Evolutionary conservation across 2,797 vertebrate species (phyloP).

Genomic region (Aselliscus stoliczkanus): DNA sequence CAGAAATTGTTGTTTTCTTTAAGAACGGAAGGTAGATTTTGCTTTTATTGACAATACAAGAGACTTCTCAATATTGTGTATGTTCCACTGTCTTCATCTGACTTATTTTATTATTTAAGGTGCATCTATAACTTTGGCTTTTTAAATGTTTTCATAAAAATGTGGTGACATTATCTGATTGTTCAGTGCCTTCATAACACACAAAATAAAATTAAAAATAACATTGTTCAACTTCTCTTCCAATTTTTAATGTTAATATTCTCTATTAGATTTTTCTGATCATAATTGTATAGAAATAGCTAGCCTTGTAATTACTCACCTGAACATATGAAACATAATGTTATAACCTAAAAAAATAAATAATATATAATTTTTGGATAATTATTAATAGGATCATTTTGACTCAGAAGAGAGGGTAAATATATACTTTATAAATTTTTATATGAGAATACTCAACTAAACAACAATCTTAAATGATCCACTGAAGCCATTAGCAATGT

Average conservation of each 20-base stretch:
- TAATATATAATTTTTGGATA: not conserved
- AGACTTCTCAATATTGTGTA: not conserved
- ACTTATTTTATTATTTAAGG: conserved; percentile 8
- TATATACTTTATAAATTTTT: not conserved
- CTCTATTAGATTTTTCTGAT: not conserved
- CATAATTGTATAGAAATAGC: not conserved
- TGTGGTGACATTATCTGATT: conserved; percentile 39
- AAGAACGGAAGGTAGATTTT: not conserved
- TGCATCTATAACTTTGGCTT: not conserved
- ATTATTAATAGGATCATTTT: not conserved
- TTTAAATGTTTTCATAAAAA: conserved; percentile 73
- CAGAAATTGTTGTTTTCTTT: not conserved
- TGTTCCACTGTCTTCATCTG: not conserved
- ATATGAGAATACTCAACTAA: not conserved
- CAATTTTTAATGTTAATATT: not conserved
- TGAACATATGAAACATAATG: not conserved
- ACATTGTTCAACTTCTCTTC: not conserved
- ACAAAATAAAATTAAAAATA: conserved; percentile 68
- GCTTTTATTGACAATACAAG: not conserved
- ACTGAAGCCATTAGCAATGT: not conserved
- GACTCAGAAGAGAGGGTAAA: fast-evolving
- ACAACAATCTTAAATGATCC: not conserved
- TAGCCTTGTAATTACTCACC: not conserved
- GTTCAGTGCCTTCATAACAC: conserved; percentile 78
- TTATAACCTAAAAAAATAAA: not conserved